phyloP scores from a whole-genome alignment of 2,888 invertebrate species.

The Pyrrhopygopsis socrates region DNA sequence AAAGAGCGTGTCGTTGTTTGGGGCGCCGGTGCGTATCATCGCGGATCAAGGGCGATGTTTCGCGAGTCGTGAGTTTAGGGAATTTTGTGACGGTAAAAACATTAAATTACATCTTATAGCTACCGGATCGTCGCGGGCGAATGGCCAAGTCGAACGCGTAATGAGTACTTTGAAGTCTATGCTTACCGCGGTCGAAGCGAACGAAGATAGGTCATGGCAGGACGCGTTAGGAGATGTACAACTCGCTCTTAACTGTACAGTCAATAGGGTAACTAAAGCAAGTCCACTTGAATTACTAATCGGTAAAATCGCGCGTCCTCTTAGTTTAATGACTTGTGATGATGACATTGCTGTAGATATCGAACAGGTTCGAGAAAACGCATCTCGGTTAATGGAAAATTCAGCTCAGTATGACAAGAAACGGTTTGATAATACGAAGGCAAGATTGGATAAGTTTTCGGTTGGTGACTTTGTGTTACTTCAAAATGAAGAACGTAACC shows the following conservation, averaged over 20 bases:
- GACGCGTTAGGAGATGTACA: background rate
- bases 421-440: conserved; percentile 55
- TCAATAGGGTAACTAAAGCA: conserved; percentile 80
- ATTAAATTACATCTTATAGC: background rate
- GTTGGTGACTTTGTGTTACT: conserved; percentile 42
- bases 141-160: background rate
- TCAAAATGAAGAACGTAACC: conserved; percentile 44
- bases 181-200: background rate
- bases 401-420: conserved; percentile 32
- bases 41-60: background rate
- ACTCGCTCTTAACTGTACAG: conserved; percentile 49
- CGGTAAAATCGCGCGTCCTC: conserved; percentile 77
- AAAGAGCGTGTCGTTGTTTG: conserved; percentile 57
- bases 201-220: background rate
- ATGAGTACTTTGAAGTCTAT: background rate
- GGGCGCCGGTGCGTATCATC: background rate
- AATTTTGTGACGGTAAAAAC: background rate
- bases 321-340: conserved; percentile 54
- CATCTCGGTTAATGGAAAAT: conserved; percentile 1
- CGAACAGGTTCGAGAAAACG: conserved; percentile 28
- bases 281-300: conserved; percentile 85
- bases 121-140: background rate
- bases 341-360: conserved; percentile 44
- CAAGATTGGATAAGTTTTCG: conserved; percentile 26
- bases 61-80: background rate